These are phyloP conservation scores for Lamellibrachia luymesi DNA, from an alignment of 1,140 invertebrate genomes.

Conservation along the genomic window DNA sequence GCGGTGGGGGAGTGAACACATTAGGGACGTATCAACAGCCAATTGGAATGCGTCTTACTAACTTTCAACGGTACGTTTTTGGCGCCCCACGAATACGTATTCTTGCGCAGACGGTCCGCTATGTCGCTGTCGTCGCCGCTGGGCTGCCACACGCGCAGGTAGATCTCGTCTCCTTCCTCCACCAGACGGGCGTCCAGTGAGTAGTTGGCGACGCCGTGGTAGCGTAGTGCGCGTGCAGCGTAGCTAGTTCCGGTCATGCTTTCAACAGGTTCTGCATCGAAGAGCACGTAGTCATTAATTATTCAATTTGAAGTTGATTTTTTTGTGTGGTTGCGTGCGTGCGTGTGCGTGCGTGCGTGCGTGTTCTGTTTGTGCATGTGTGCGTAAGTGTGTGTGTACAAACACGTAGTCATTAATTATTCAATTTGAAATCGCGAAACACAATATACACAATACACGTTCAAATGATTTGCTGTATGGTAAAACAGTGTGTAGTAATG, in stretches of 20 bases:
- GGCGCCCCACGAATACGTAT: not conserved
- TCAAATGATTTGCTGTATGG: no score
- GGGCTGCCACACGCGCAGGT: not conserved
- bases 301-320: not conserved
- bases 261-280: not conserved
- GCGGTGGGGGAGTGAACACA: no score
- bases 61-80: not conserved
- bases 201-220: not conserved
- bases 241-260: not conserved
- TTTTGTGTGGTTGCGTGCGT: not conserved
- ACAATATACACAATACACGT: no score
- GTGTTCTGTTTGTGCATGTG: not conserved
- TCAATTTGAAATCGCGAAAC: not conserved
- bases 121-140: not conserved
- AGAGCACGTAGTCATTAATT: not conserved
- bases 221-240: not conserved
- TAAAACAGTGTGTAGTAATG: no score
- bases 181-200: not conserved
- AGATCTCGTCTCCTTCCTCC: not conserved
- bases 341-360: not conserved
- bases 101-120: not conserved
- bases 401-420: not conserved
- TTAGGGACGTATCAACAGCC: no score
- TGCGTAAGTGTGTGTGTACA: not conserved
- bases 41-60: not conserved